Base-by-base conservation (phyloP, 2,113 vertebrate species). In the Cathartes aura region DNA sequence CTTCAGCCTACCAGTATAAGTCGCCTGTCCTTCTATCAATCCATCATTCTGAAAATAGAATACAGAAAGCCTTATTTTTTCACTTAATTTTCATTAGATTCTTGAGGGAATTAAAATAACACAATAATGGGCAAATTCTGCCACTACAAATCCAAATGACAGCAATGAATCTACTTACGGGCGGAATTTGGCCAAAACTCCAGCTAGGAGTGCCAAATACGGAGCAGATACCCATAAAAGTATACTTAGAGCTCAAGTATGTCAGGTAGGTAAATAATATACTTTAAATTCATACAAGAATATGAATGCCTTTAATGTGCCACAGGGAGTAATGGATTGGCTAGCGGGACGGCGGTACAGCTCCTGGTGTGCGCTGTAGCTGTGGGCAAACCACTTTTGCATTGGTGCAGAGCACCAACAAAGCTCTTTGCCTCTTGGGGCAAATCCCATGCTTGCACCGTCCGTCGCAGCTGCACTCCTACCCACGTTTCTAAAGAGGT, bases 71-170 rank as follows among this genome's bases (percentile, higher is more conserved):
- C 96, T 96, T 93, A 95, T 95, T 96, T 97, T 97, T 97, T 96
- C 94, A 96, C 95, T 97, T 95, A 97, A 97, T 96, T 97, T 97
- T 97, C 96, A 97, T 97, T 97, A 96, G 91, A 95, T 96, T 97
- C 95, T 96, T 94, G 92, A 90, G 93, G 95, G 97, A 95, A 97
- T 97, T 96, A 97, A 97, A 96, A 93, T 95, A 97, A 96, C 93
- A 95, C 94, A 97, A 97, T 95, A 95, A 97, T 93, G 94, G 97
- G 90, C 93, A 95, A 97, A 94, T 93, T 90, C 93, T 95, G 93
- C 93, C 97, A 96, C 97, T 95, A 95, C 94, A 97, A 95, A 94
- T 96, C 95, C 91, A 93, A 96, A 96, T 94, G 96, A 96, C 87
- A 95, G 95, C 91, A 91, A 92, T 97, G 91, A 97, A 97, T 91